These are phyloP conservation scores for Hassar affinis DNA, from an alignment of 2,113 vertebrate genomes.

Conservation along the genomic window DNA sequence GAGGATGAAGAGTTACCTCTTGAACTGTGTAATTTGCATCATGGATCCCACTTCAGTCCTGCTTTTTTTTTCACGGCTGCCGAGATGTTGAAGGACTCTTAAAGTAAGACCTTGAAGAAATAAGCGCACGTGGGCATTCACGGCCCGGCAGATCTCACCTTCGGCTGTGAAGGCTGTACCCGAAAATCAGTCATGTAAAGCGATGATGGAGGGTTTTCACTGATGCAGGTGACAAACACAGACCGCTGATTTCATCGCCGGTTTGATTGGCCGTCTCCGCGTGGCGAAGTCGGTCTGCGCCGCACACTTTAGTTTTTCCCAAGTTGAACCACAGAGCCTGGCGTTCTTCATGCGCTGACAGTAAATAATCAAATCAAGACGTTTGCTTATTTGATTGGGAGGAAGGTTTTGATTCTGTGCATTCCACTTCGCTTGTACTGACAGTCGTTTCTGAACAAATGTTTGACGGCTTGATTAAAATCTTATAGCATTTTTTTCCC, in stretches of 20 bases:
- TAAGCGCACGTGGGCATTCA: conserved; percentile 34
- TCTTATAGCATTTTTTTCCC: conserved; percentile 34
- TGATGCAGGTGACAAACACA: conserved; percentile 8
- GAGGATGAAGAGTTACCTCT: conserved; percentile 43
- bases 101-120: conserved; percentile 44
- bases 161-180: not conserved
- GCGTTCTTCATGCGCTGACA: not conserved
- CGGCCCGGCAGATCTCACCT: conserved; percentile 19
- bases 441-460: conserved; percentile 38
- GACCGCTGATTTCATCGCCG: conserved; percentile 14
- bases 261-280: conserved; percentile 35
- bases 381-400: not conserved
- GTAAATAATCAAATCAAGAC: conserved; percentile 45
- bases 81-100: conserved; percentile 51
- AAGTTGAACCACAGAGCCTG: not conserved
- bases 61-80: conserved; percentile 37
- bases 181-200: conserved; percentile 34
- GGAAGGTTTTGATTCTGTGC: conserved; percentile 3
- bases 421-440: conserved; percentile 22
- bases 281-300: not conserved
- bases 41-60: conserved; percentile 48
- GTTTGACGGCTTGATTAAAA: conserved; percentile 52
- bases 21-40: conserved; percentile 51
- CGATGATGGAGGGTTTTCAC: not conserved
- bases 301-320: not conserved